Base-by-base conservation (phyloP, 2,797 vertebrate species). In the Rhinichthys osculus region DNA sequence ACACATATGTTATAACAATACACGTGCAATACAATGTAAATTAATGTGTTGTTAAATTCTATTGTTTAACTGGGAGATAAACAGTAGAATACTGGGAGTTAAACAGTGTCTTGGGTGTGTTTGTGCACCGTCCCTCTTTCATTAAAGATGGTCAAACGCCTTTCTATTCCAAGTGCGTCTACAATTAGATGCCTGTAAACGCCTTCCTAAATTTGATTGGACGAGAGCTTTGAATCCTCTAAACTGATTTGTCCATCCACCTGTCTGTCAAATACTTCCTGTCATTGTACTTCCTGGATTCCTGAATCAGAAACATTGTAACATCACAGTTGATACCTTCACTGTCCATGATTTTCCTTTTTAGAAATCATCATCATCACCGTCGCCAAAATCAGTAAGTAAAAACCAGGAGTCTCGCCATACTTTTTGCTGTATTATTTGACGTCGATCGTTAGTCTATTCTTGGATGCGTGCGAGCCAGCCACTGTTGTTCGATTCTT, bases 331-430 rank as follows among this genome's bases (percentile, higher is more conserved):
- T 44, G 62, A 73, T 30, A 23, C 52, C 66, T 17, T 62, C 82
- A 33, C 82, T 71, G n/a, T 72, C 21, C 72, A 77, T 85, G 85
- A 73, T 59, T 73, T 38, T 66, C 21, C 44, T 72, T 78, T 79
- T 64, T 38, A 78, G 73, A 44, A 86, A 89, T 40, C 79, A 70
- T 72, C 69, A 71, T 44, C 64, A 91, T 16, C 62, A 90, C 64
- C 83, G 82, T 27, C 83, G 35, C 89, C 76, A 80, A 89, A 83
- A 87, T 82, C 87, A 91, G 95, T 95, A 93, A 95, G 95, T 95
- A 90, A 78, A 50, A 62, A 19, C 5, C 27, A 42, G 10, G 7
- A 5, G 1, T 52, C 1, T 80, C 7, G 78, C 19, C 40, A 30
- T 66, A 30, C 23, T 81, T 4, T 76, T 33, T 66, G 3, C 3